These are phyloP conservation scores for Colinus virginianus DNA, from an alignment of 2,113 vertebrate genomes.

Conservation along the genomic window DNA sequence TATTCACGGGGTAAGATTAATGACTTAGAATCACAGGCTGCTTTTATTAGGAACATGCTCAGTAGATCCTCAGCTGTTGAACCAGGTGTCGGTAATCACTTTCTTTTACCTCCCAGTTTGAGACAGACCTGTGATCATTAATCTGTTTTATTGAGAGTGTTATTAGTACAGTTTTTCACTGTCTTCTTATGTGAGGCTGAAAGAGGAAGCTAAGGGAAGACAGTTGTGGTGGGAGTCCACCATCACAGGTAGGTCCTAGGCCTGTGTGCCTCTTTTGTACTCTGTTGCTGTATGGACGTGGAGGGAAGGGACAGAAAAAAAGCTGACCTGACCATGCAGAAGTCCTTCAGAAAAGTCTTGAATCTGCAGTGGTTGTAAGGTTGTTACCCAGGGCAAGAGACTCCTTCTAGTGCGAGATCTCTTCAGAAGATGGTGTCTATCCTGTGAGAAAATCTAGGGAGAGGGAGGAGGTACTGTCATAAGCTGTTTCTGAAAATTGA, in stretches of 20 bases:
- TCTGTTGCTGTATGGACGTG: background rate
- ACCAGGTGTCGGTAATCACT: too few species aligned
- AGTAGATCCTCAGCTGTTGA: too few species aligned
- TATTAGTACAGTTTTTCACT: too few species aligned
- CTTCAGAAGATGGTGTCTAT: background rate
- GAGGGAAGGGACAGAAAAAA: background rate
- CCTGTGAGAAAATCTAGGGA: background rate
- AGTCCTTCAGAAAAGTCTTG: background rate
- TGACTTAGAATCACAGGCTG: too few species aligned
- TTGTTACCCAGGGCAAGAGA: background rate
- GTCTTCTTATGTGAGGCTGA: too few species aligned
- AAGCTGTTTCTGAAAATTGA: background rate
- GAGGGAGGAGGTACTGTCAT: background rate
- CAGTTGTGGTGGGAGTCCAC: too few species aligned
- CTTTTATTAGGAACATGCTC: too few species aligned
- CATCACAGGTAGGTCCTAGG: background rate
- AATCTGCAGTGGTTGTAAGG: accelerated
- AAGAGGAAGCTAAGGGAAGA: too few species aligned
- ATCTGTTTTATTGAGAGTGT: too few species aligned
- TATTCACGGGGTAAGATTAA: too few species aligned
- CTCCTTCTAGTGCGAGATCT: background rate
- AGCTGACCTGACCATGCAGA: accelerated
- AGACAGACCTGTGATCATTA: too few species aligned
- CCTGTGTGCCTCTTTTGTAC: background rate
- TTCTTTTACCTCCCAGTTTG: too few species aligned